These are phyloP conservation scores for Mixornis gularis DNA, from an alignment of 2,113 vertebrate genomes.

Conservation along the genomic window DNA sequence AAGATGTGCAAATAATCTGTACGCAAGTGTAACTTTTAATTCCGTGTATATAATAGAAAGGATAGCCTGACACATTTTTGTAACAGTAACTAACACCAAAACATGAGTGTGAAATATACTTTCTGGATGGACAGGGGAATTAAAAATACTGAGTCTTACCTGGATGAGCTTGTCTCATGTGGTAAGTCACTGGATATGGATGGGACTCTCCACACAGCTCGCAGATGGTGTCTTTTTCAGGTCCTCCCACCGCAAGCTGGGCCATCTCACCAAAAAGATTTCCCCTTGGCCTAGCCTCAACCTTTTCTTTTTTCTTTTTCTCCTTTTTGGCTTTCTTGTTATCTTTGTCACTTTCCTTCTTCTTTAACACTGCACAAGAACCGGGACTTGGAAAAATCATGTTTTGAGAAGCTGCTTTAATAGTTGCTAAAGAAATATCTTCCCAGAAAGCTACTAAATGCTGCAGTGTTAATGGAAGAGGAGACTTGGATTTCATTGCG, in stretches of 20 bases:
- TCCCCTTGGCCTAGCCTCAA: slow-evolving; percentile 89
- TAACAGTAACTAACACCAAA: not conserved
- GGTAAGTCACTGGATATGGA: slow-evolving; percentile 97
- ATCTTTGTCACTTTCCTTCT: slow-evolving; percentile 95
- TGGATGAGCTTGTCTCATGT: slow-evolving; percentile 98
- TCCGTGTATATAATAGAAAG: not conserved
- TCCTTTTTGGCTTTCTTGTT: slow-evolving; percentile 93
- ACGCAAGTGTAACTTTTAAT: not conserved
- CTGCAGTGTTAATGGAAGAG: slow-evolving; percentile 92
- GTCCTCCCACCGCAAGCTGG: slow-evolving; percentile 93
- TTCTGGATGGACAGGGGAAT: not conserved
- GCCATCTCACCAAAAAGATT: slow-evolving; percentile 99
- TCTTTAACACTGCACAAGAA: slow-evolving; percentile 94
- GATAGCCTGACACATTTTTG: not conserved
- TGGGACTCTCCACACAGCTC: slow-evolving; percentile 97
- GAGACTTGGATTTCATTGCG: slow-evolving; percentile 84
- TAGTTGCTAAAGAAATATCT: slow-evolving; percentile 95
- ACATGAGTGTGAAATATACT: accelerated
- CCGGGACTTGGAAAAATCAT: slow-evolving; percentile 99
- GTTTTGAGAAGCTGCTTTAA: slow-evolving; percentile 97
- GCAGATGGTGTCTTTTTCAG: slow-evolving; percentile 97
- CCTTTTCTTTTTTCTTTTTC: slow-evolving; percentile 97
- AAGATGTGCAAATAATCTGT: not conserved
- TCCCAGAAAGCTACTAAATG: slow-evolving; percentile 98
- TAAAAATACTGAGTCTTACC: slow-evolving; percentile 66